These are phyloP conservation scores for Rhopalosiphum padi DNA, from an alignment of 1,140 invertebrate species.

Conservation along the genomic window DNA sequence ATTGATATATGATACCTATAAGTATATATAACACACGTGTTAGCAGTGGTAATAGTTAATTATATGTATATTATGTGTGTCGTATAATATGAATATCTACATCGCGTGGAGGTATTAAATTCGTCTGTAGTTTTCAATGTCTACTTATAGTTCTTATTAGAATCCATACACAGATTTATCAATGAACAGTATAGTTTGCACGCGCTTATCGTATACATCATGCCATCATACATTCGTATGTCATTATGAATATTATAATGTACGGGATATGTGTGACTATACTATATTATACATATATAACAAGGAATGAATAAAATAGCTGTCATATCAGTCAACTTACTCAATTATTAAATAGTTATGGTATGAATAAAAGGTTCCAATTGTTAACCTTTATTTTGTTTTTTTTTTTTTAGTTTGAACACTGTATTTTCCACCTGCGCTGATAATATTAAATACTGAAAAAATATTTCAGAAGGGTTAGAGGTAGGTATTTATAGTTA, in stretches of 20 bases:
- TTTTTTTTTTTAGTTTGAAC: background rate
- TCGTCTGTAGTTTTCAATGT: background rate
- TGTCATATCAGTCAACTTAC: conserved; percentile 5
- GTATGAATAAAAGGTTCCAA: background rate
- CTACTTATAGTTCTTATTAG: background rate
- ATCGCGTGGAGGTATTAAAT: background rate
- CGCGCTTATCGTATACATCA: background rate
- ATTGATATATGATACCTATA: background rate
- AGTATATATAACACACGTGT: background rate
- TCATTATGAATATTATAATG: background rate
- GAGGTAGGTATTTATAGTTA: background rate
- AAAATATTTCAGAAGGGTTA: background rate
- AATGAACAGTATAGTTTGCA: background rate
- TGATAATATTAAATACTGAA: background rate
- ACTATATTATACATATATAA: background rate
- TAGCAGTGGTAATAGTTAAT: background rate
- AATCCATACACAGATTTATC: background rate
- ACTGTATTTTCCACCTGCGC: background rate
- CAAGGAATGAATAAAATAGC: background rate
- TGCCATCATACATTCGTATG: background rate
- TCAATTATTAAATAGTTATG: background rate
- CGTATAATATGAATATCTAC: too few relatives aligned
- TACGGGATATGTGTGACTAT: background rate
- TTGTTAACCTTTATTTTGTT: background rate
- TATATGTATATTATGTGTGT: background rate